These are phyloP conservation scores for Pteruthius melanotis DNA, from an alignment of 2,113 vertebrate genomes.

Conservation along the genomic window DNA sequence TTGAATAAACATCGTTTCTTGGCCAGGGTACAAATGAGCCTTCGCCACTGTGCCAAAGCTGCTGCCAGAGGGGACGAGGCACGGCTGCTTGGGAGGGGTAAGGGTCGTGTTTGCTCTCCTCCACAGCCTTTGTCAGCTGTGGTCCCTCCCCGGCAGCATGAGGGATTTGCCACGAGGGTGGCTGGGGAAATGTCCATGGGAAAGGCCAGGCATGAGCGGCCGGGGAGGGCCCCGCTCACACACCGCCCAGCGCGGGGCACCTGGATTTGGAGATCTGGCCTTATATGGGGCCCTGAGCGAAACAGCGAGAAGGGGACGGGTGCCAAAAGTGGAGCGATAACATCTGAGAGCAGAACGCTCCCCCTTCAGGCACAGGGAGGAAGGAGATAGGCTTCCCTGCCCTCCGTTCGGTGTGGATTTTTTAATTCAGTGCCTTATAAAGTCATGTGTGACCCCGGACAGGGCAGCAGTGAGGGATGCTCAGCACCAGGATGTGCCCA, in stretches of 20 bases:
- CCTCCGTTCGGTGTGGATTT: background rate
- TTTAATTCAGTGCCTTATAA: background rate
- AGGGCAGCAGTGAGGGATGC: background rate
- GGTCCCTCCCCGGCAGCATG: background rate
- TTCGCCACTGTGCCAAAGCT: background rate
- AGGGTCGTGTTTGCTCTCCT: background rate
- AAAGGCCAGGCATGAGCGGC: background rate
- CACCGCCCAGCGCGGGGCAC: background rate
- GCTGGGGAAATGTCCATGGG: background rate
- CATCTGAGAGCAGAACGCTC: slow-evolving; percentile 46
- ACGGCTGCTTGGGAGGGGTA: background rate
- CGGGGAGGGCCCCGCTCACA: rapidly evolving
- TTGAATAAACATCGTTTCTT: slow-evolving; percentile 51
- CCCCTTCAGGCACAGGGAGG: slow-evolving; percentile 40
- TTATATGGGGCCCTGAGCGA: slow-evolving; percentile 62
- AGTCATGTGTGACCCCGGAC: background rate
- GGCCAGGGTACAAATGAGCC: background rate
- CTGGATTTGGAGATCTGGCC: slow-evolving; percentile 55
- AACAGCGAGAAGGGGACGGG: background rate
- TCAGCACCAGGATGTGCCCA: rapidly evolving
- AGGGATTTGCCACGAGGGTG: background rate
- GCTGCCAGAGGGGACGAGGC: background rate
- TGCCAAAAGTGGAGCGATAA: background rate
- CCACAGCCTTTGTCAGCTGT: background rate
- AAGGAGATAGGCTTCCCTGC: background rate